These are phyloP conservation scores for Protobothrops flavoviridis DNA, from an alignment of 2,113 vertebrate species.

Conservation along the genomic window DNA sequence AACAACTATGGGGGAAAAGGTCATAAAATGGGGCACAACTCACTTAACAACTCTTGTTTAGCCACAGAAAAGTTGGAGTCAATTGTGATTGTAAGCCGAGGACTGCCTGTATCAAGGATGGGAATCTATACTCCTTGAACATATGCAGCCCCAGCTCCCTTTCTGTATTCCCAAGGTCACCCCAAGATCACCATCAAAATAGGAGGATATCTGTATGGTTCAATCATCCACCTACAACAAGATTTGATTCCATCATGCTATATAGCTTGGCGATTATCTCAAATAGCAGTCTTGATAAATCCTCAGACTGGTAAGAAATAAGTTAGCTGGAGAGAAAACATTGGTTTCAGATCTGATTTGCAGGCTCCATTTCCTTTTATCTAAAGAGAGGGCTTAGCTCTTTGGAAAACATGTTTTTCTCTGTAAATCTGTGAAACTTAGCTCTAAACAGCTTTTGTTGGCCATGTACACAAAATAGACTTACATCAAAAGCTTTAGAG, in stretches of 20 bases:
- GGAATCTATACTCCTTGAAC: neutral
- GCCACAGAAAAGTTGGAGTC: neutral
- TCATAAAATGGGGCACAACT: neutral
- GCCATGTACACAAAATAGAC: constrained; percentile 18
- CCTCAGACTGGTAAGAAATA: neutral
- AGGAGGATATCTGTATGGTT: neutral
- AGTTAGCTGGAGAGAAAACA: neutral
- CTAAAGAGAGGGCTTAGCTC: constrained; percentile 33
- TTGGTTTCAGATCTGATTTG: constrained; percentile 7
- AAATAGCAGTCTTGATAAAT: neutral
- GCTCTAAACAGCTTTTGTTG: constrained; percentile 31
- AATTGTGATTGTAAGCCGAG: neutral
- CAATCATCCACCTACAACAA: neutral
- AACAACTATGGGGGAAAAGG: neutral
- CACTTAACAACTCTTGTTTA: neutral
- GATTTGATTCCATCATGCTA: neutral
- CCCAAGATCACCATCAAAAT: neutral
- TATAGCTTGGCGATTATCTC: neutral
- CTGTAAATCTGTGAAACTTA: constrained; percentile 29
- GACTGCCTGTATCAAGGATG: neutral
- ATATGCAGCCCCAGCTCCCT: neutral
- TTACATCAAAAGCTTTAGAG: constrained; percentile 29
- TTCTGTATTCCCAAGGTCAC: neutral
- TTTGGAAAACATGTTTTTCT: constrained; percentile 34
- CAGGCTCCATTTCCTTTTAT: constrained; percentile 2